Evolutionary conservation across 35 echinoderm and acorn worm genomes (phyloP), one percentile per base, ranked within the genome.

Genomic region (Stichopus chloronotus): DNA sequence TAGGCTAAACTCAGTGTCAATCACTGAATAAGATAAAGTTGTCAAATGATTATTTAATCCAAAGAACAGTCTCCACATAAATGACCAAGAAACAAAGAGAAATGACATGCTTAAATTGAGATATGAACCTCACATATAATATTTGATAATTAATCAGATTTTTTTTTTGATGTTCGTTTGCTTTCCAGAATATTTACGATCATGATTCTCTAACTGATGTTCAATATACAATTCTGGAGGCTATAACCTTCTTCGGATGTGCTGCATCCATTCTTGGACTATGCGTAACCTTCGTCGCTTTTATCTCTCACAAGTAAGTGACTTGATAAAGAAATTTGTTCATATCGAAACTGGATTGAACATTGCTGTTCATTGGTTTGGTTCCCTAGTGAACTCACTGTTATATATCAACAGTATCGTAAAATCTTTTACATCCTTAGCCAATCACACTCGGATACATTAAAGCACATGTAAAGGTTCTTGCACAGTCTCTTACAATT

Each of bases 131-230:
- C 30, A 43, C 30, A 43, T 43, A 43, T 43, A 43, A 43, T 43
- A 43, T 43, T 43, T 43, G 30, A 43, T 3, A 43, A 43, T 1
- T 1, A 43, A 43, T 43, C 30, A 43, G 30, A 1, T 43, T 43
- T 43, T 43, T 0, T 43, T 3, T 43, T 43, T 43, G 30, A 43
- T 43, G 30, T 43, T 43, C 30, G 30, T 43, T 43, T 43, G 30
- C 30, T 25, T 88, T 71, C 17, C 84, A 93, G 92, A 84, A 93
- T 71, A 78, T 93, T 3, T 93, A 93, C 57, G 84, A 87, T 53
- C 82, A 87, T 9, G 83, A 85, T 25, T 78, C 92, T 17, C 52
- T 93, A n/a, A 16, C 81, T 12, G 92, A 93, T 0, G 22, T 52
- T 8, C 72, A 78, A 63, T 78, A 84, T 8, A 87, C 20, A 24